Conservation (phyloP, 1,140 invertebrate species). For the Solen grandis region DNA sequence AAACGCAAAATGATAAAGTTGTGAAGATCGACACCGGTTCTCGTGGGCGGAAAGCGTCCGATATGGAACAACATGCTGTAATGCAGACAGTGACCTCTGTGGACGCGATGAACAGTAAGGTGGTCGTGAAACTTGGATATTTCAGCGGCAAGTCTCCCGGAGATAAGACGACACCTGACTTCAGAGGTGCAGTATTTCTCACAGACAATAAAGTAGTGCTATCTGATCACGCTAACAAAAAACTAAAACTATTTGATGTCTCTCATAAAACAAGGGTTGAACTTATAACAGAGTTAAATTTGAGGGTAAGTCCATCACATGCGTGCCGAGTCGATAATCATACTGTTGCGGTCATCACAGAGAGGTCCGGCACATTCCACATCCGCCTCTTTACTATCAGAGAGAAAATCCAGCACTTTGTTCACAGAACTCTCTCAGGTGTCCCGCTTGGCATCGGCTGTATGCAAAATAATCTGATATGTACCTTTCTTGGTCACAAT, state of each 20-base stretch:
- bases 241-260: conserved; percentile 50
- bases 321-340: conserved; percentile 40
- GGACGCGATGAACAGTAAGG: conserved; percentile 9
- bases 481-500: conserved; percentile 31
- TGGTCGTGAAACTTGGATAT: conserved; percentile 21
- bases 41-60: conserved; percentile 1
- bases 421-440: conserved; percentile 24
- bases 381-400: conserved; percentile 47
- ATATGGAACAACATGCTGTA: neutral
- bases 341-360: conserved; percentile 37
- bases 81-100: conserved; percentile 34
- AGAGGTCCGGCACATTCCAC: conserved; percentile 25
- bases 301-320: conserved; percentile 29
- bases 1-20: neutral
- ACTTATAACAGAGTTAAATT: conserved; percentile 24
- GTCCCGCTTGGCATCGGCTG: conserved; percentile 35
- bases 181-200: conserved; percentile 24
- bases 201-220: conserved; percentile 39
- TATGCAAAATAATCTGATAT: conserved; percentile 39
- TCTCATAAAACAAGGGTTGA: conserved; percentile 47
- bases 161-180: conserved; percentile 34
- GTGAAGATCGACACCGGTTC: neutral
- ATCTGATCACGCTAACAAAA: conserved; percentile 44
- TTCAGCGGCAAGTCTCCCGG: conserved; percentile 40
- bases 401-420: conserved; percentile 48